Evolutionary conservation across 37 sponge, comb jelly and placozoan species (phyloP).

Genomic region (Axinella damicornis): DNA sequence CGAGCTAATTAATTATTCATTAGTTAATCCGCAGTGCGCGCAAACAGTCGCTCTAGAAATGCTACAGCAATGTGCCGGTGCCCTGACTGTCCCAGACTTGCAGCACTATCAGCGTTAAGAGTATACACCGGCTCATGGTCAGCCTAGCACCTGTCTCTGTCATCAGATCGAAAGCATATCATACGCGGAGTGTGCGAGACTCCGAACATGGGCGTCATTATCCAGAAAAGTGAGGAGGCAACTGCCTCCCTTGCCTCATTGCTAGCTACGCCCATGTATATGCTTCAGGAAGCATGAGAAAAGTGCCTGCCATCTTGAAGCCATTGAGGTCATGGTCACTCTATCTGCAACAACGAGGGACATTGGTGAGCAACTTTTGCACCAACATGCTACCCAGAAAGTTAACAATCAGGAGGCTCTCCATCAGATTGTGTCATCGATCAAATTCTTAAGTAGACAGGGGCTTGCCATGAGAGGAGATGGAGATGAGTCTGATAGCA

Average conservation of each 20-base stretch:
- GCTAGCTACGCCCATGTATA: background rate
- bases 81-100: too few relatives aligned
- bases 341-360: slow-evolving; percentile 49
- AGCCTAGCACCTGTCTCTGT: too few relatives aligned
- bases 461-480: slow-evolving; percentile 60
- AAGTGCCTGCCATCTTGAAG: slow-evolving; percentile 28
- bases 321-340: slow-evolving; percentile 13
- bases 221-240: background rate
- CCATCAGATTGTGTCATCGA: slow-evolving; percentile 27
- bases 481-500: slow-evolving; percentile 53
- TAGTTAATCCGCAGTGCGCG: too few relatives aligned
- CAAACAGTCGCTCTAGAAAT: too few relatives aligned
- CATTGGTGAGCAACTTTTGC: slow-evolving; percentile 55
- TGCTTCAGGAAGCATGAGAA: slow-evolving; percentile 6
- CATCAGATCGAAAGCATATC: too few relatives aligned
- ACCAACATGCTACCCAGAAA: slow-evolving; percentile 32
- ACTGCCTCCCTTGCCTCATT: too few relatives aligned
- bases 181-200: too few relatives aligned
- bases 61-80: too few relatives aligned
- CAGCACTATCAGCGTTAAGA: too few relatives aligned
- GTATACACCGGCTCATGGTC: too few relatives aligned
- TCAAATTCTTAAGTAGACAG: slow-evolving; percentile 55
- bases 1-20: too few relatives aligned
- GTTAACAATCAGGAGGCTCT: slow-evolving; percentile 30
- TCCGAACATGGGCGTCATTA: too few relatives aligned